Percentiles rank a stretch among this genome's conserved stretches.
Conservation (phyloP, 1,140 invertebrate species). For the Littorina saxatilis region DNA sequence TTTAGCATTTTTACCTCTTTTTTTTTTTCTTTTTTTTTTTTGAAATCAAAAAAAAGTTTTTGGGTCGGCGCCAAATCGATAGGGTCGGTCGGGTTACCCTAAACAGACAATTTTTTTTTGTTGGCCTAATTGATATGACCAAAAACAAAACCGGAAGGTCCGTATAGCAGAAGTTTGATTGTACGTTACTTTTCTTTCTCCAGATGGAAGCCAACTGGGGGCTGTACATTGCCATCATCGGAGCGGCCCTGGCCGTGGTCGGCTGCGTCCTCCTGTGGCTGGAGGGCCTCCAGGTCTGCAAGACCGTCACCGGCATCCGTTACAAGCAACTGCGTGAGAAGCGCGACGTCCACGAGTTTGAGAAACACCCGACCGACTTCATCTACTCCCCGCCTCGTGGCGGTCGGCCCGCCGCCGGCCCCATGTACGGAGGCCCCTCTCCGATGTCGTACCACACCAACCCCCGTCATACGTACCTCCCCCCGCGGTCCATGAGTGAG, state of each 20-base stretch:
- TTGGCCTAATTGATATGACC: too few relatives aligned
- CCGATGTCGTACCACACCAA: neutral
- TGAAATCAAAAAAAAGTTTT: too few relatives aligned
- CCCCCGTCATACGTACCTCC: conserved; percentile 20
- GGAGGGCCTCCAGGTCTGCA: conserved; percentile 26
- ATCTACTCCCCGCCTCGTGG: conserved; percentile 21
- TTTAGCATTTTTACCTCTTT: too few relatives aligned
- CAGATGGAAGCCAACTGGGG: conserved; percentile 35
- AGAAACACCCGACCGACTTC: conserved; percentile 17
- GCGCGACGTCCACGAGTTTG: conserved; percentile 21
- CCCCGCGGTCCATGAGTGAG: conserved; percentile 24
- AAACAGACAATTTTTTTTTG: too few relatives aligned
- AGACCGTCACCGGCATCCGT: conserved; percentile 14
- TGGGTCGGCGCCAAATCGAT: too few relatives aligned
- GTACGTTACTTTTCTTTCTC: neutral
- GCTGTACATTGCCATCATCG: conserved; percentile 37
- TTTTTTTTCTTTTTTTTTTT: neutral
- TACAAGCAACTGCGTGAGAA: conserved; percentile 29
- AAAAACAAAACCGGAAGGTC: too few relatives aligned
- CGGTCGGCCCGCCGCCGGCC: neutral
- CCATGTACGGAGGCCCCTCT: neutral
- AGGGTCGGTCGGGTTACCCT: too few relatives aligned
- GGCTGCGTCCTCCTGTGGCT: conserved; percentile 34
- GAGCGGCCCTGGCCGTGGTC: conserved; percentile 21
- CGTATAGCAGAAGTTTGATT: too few relatives aligned